phyloP scores from a whole-genome alignment of 2,888 invertebrate genomes.

The Netelia fuscicornis region DNA sequence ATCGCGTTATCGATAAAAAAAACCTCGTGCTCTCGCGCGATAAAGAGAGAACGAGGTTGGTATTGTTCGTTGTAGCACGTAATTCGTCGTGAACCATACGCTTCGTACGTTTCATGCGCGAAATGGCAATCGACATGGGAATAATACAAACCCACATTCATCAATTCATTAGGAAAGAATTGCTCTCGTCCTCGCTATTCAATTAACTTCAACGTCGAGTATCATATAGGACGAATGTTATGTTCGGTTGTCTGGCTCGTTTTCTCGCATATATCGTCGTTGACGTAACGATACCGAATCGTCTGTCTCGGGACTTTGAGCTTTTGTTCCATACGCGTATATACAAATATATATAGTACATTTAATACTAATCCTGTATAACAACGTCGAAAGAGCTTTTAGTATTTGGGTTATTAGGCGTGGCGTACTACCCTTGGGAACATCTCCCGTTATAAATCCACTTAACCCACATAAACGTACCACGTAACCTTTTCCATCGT shows the following conservation, averaged over 20 bases:
- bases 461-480: slow-evolving; percentile 42
- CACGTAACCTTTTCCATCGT: slow-evolving; percentile 9
- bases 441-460: slow-evolving; percentile 11
- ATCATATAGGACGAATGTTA: slow-evolving; percentile 1
- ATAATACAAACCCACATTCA: slow-evolving; percentile 23
- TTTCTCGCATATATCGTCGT: slow-evolving; percentile 16
- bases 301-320: slow-evolving; percentile 1
- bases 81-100: neutral
- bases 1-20: too few species aligned
- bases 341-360: neutral
- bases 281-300: slow-evolving; percentile 31
- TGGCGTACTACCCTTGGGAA: slow-evolving; percentile 58
- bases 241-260: slow-evolving; percentile 14
- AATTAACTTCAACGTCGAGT: slow-evolving; percentile 44
- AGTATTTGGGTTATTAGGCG: slow-evolving; percentile 67
- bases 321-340: neutral
- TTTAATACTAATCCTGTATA: neutral
- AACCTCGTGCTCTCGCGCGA: too few species aligned
- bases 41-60: neutral
- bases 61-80: neutral
- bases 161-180: slow-evolving; percentile 52
- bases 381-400: slow-evolving; percentile 36
- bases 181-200: slow-evolving; percentile 24
- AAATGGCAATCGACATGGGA: slow-evolving; percentile 37
- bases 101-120: neutral